Evolutionary conservation across 2,113 vertebrate genomes (phyloP), one percentile per base, ranked within the genome.

Genomic region (Cochlearius cochlearius): DNA sequence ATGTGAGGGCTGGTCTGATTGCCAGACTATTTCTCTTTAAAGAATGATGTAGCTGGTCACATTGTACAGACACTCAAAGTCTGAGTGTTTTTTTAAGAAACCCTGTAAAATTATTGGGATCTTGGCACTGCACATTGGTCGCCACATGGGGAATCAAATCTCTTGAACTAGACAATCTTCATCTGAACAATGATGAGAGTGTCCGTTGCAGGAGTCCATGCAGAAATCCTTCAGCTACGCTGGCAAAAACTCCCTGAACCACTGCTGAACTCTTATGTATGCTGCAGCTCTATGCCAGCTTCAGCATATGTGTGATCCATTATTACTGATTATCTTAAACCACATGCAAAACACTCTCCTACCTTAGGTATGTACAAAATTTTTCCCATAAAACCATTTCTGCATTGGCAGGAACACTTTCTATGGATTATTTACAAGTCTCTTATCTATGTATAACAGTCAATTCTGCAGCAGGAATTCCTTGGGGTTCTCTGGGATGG

Each of bases 161-260:
- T 67, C 26, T 59, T 45, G 49, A 47, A 71, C 34, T 30, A 30
- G 26, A 34, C 5, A 14, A 9, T 66, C 67, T 58, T 80, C 1
- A 3, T 43, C 32, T 45, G 45, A 58, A 52, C 9, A 58, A 32
- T 21, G 29, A 38, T 5, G 9, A 10, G 17, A 41, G 9, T 12
- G 20, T 73, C 27, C 1, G 0, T 29, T 64, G 27, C 15, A 71
- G 36, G 5, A n/a, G 7, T 56, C 11, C 26, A 6, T 15, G 8
- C 3, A 58, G 52, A 43, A 72, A 64, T 21, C 8, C 15, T 78
- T 72, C 43, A 50, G 15, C 8, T 45, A 27, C 18, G 7, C 32
- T 43, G 50, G 8, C 7, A 63, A 36, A 91, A 43, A n/a, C 7
- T 86, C 19, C 11, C 22, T 14, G 3, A 58, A 50, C 10, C 12